Base-by-base conservation (phyloP, 2,113 vertebrate genomes). In the Indri indri region DNA sequence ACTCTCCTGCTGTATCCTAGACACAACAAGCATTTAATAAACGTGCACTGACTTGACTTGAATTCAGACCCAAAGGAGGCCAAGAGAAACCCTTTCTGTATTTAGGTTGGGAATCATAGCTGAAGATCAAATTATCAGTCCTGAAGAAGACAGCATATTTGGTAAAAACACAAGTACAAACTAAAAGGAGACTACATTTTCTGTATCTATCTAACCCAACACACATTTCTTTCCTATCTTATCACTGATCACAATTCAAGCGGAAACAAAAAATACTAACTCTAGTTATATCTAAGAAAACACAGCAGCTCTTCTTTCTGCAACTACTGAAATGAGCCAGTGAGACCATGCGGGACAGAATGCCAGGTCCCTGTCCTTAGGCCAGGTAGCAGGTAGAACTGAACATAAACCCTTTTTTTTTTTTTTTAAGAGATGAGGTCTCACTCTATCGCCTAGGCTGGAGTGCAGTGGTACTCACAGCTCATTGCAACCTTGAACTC, bases 261-360 rank as follows among this genome's bases (percentile, higher is more conserved):
- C 18, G 25, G 57, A 34, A 88, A 68, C 13, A 47, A 71, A 88
- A 76, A 80, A 22, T 47, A 82, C 3, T 47, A 83, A 93, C 50
- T 79, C 68, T 68, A 57, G 7, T 20, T 83, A 87, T 34, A 90
- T 63, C 23, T 27, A 91, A 59, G 54, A 96, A 98, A 42, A 57
- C 76, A 97, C 90, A 97, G 76, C 87, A 97, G 97, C 94, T 95
- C 68, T 88, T 98, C 97, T 73, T 88, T 95, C 96, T 96, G 91
- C 95, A 91, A 88, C 95, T 92, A 89, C 96, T 52, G 79, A 95
- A 90, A 45, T 59, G 97, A 90, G 88, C 96, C 85, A 70, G 97
- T 95, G 97, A 96, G 97, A 94, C 97, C 90, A 92, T 68, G 18
- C 2, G 86, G 80, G 91, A 70, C 66, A 97, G 89, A 74, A 97